Base-by-base conservation (phyloP, 2,113 vertebrate species). In the Hiodon alosoides region DNA sequence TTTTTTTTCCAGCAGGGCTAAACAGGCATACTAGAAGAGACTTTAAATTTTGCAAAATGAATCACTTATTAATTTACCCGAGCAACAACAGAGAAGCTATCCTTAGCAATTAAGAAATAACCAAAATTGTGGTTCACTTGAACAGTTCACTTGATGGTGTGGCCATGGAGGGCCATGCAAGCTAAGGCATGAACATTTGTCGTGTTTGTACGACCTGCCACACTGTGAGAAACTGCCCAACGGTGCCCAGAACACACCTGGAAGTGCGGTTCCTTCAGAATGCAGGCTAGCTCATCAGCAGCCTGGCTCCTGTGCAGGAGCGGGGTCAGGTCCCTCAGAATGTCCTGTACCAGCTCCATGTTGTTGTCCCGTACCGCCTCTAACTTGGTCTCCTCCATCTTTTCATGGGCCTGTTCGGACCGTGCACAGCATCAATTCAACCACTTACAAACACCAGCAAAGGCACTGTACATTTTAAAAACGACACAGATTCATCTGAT, bases 341-440 rank as follows among this genome's bases (percentile, higher is more conserved):
- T 96, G 77, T 98, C 97, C 92, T 95, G 95, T 80, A 98, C 93
- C 87, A 98, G 89, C 86, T 96, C 95, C 86, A 98, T 58, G 60
- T 98, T 98, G 85, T 98, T 94, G 71, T 94, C 97, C 3, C 96
- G 81, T 79, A 98, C 96, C 77, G 96, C 97, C 85, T 98, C 95
- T 79, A 98, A 90, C 79, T 94, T 95, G 0, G 91, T 92, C 86
- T 97, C 96, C 85, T 97, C 96, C 79, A 95, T 91, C 13, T 89
- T 85, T 84, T 98, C 95, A 0, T 96, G 96, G 2, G 94, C 94
- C 96, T 97, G 72, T 11, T 59, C 50, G 73, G 14, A 57, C 13
- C 57, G 46, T 47, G 4, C 13, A 3, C 10, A 3, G 4, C 0
- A 8, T 11, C 2, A 7, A 64, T 52, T 50, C 14, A n/a, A 9